phyloP scores from a whole-genome alignment of 30 jellyfish, hydroid and myxozoan species.

The Chironex yamaguchii region DNA sequence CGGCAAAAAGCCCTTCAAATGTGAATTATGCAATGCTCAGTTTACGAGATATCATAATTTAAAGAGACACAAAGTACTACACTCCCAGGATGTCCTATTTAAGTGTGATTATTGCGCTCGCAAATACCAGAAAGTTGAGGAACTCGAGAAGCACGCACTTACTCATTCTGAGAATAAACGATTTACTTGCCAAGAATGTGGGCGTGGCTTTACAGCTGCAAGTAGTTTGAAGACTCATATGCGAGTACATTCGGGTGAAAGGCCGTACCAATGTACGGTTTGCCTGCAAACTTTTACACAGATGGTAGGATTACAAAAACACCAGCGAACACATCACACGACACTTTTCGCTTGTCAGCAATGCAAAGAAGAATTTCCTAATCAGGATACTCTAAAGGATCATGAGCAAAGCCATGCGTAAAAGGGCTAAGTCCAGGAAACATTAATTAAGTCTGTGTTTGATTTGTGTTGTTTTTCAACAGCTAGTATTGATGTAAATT shows the following conservation, averaged over 20 bases:
- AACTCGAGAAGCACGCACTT: neutral
- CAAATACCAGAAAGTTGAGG: neutral
- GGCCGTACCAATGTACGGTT: neutral
- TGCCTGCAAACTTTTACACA: neutral
- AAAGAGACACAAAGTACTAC: neutral
- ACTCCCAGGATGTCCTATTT: neutral
- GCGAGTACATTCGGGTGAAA: neutral
- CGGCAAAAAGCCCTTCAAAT: neutral
- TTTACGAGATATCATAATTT: neutral
- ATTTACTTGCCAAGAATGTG: neutral
- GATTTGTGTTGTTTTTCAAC: no score
- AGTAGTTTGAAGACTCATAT: neutral
- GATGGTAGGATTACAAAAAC: neutral
- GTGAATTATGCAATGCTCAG: neutral
- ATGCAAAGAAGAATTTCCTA: neutral
- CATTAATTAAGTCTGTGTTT: no score
- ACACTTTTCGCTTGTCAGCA: neutral
- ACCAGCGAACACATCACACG: neutral
- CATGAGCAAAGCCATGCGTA: neutral
- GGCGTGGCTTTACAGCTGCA: neutral
- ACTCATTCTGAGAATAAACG: neutral
- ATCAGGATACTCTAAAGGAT: neutral
- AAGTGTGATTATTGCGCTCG: neutral
- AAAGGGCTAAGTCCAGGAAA: no score
- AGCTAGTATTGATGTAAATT: no score